Conservation (phyloP, 2,888 invertebrate genomes). For the Tryphoninae sp. region DNA sequence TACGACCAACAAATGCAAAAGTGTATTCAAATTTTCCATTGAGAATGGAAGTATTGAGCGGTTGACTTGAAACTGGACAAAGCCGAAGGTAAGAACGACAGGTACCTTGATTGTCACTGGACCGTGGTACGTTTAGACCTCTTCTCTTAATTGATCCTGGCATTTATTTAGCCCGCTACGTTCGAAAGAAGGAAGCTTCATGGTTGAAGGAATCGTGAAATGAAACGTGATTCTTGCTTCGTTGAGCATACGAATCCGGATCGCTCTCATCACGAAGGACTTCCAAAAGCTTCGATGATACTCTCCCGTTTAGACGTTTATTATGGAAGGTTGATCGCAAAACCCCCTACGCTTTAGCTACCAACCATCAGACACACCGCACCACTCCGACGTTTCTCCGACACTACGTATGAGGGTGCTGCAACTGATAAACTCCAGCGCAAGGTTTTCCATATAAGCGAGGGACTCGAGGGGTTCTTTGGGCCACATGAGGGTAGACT, state of each 20-base stretch:
- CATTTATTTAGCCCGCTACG: neutral
- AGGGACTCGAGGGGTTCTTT: constrained; percentile 50
- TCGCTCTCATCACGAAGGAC: constrained; percentile 7
- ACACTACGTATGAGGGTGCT: constrained; percentile 31
- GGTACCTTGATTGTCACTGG: no score
- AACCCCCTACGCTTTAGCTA: neutral
- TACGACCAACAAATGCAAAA: no score
- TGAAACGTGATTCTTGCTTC: constrained; percentile 24
- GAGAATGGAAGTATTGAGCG: no score
- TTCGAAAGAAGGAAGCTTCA: neutral
- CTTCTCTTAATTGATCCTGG: neutral
- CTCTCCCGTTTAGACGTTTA: constrained; percentile 30
- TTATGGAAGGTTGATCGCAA: constrained; percentile 26
- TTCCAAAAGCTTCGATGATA: constrained; percentile 41
- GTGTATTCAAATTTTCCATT: no score
- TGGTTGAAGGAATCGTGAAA: constrained; percentile 9
- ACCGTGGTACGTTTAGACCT: no score
- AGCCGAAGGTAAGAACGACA: no score
- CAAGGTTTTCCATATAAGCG: constrained; percentile 59
- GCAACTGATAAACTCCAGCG: constrained; percentile 55
- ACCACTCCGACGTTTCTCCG: constrained; percentile 5
- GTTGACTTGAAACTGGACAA: no score
- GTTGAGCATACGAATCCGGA: constrained; percentile 7
- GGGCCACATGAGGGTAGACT: constrained; percentile 46
- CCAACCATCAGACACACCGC: neutral